phyloP scores from a whole-genome alignment of 1,140 invertebrate species.

The Harpegnathos saltator region DNA sequence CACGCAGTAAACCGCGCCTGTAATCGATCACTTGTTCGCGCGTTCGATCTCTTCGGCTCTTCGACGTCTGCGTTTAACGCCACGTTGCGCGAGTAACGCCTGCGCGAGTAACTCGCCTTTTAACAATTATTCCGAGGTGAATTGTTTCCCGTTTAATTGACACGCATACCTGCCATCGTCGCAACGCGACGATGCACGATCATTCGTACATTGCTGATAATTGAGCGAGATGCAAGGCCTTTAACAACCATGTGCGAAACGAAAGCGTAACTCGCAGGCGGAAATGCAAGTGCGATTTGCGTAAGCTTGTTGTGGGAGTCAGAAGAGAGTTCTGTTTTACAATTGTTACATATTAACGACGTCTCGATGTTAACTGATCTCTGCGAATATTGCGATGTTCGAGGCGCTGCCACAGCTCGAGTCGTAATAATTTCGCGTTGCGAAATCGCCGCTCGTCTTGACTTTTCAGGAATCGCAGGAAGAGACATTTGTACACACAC shows the following conservation, averaged over 20 bases:
- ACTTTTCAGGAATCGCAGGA: background rate
- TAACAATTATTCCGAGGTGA: too few species aligned
- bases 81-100: too few species aligned
- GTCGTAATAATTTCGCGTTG: background rate
- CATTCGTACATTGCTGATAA: too few species aligned
- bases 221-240: background rate
- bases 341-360: background rate
- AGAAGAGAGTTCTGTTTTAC: background rate
- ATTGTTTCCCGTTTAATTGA: too few species aligned
- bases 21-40: background rate
- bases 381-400: background rate
- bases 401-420: background rate
- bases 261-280: background rate
- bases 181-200: too few species aligned
- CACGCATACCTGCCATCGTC: too few species aligned
- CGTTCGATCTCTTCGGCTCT: background rate
- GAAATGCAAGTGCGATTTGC: slow-evolving; percentile 13
- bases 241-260: background rate
- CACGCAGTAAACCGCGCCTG: background rate
- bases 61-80: background rate
- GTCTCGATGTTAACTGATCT: background rate
- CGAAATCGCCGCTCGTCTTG: background rate
- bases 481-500: background rate
- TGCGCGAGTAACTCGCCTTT: too few species aligned
- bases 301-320: background rate